phyloP scores from a whole-genome alignment of 2,888 invertebrate species.

The Torymus aiolomorphi region DNA sequence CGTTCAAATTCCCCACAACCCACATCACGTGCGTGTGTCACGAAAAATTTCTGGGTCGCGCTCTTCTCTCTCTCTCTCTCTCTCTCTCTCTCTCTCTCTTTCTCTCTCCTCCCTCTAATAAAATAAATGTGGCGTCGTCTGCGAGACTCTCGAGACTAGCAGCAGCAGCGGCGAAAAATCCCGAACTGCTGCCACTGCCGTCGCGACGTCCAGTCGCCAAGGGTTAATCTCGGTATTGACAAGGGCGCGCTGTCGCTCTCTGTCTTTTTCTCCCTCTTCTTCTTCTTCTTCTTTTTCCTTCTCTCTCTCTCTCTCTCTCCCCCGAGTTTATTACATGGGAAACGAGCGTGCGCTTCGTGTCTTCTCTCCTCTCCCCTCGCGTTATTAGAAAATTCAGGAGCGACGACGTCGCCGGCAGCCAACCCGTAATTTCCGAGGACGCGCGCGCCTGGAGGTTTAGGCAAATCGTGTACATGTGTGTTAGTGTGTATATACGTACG shows the following conservation, averaged over 20 bases:
- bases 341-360: slow-evolving; percentile 10
- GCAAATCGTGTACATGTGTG: neutral
- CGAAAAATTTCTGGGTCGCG: slow-evolving; percentile 19
- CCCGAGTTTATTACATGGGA: slow-evolving; percentile 31
- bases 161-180: too few species aligned
- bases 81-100: too few species aligned
- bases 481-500: too few species aligned
- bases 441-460: neutral
- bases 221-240: slow-evolving; percentile 43
- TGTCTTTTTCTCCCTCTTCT: neutral
- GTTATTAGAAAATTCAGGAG: slow-evolving; percentile 28
- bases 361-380: neutral
- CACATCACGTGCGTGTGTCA: neutral
- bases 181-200: too few species aligned
- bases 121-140: slow-evolving; percentile 5
- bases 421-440: slow-evolving; percentile 1
- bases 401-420: too few species aligned
- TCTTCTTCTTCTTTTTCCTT: neutral
- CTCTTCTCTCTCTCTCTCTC: neutral
- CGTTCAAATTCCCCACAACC: neutral
- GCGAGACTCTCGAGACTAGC: slow-evolving; percentile 58
- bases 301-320: neutral
- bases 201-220: slow-evolving; percentile 64
- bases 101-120: slow-evolving; percentile 3
- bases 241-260: slow-evolving; percentile 21